phyloP scores from a whole-genome alignment of 2,113 vertebrate species.

The Erythrolamprus reginae region DNA sequence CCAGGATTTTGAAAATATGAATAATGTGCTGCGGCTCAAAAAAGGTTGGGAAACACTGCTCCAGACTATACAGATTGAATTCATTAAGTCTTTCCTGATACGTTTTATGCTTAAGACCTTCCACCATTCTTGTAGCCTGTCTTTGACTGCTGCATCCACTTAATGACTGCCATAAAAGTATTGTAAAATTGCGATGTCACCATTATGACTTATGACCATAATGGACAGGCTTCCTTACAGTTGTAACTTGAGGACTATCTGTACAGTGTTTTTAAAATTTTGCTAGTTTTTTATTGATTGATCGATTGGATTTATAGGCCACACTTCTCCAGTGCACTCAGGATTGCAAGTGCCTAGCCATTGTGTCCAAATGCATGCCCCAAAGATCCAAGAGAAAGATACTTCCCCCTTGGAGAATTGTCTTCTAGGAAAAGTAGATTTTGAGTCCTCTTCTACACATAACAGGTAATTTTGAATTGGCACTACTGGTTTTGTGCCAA shows the following conservation, averaged over 20 bases:
- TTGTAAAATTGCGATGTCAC: not conserved
- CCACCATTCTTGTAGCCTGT: too few species aligned
- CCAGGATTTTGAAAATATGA: too few species aligned
- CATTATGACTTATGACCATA: not conserved
- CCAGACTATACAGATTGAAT: too few species aligned
- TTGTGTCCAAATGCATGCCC: not conserved
- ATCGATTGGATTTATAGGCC: too few species aligned
- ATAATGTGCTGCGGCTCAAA: too few species aligned
- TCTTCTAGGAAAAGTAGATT: not conserved
- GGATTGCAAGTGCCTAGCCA: not conserved
- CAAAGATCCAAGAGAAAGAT: not conserved
- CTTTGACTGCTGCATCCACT: not conserved
- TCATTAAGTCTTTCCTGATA: too few species aligned
- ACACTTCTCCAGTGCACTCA: too few species aligned
- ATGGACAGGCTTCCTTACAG: not conserved
- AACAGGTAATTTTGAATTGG: not conserved
- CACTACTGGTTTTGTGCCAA: not conserved
- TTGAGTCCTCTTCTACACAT: not conserved
- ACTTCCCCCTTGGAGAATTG: not conserved
- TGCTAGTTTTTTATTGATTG: too few species aligned
- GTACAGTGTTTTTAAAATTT: not conserved
- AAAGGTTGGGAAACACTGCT: too few species aligned
- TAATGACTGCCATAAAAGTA: not conserved
- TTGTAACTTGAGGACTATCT: not conserved
- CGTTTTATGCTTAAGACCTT: too few species aligned